These are phyloP conservation scores for Muscicapa striata DNA, from an alignment of 2,797 vertebrate genomes.

Conservation along the genomic window DNA sequence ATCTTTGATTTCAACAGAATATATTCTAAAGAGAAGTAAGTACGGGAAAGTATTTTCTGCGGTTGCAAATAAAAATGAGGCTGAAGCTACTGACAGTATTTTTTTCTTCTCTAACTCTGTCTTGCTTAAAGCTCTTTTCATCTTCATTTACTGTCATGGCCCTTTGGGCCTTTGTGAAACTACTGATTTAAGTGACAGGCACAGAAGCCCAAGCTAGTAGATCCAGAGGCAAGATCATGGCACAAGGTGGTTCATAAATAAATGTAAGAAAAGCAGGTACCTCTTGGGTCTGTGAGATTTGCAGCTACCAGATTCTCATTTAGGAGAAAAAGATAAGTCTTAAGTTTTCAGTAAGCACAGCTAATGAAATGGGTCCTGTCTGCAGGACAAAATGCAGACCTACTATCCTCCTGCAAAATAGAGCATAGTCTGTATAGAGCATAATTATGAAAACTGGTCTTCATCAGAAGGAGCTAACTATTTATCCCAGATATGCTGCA, in stretches of 20 bases:
- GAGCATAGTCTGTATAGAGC: background rate
- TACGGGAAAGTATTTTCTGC: background rate
- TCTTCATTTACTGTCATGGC: background rate
- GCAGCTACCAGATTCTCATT: background rate
- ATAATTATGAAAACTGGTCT: background rate
- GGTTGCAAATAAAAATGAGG: background rate
- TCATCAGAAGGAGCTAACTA: background rate
- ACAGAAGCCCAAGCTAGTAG: background rate
- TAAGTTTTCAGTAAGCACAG: background rate
- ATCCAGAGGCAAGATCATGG: conserved; percentile 34
- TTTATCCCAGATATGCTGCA: background rate
- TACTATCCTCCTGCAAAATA: background rate
- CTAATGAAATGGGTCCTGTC: background rate
- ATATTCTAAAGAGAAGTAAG: background rate
- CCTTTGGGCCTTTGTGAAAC: background rate
- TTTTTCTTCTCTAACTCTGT: background rate
- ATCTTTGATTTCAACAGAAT: background rate
- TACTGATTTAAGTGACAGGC: conserved; percentile 11
- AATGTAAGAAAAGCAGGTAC: background rate
- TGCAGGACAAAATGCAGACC: too few species aligned
- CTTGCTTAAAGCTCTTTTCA: conserved; percentile 3
- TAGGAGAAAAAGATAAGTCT: background rate
- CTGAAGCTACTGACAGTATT: background rate
- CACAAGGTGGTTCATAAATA: conserved; percentile 26
- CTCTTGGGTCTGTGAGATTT: background rate